Conservation (phyloP, 1,140 invertebrate genomes). For the Gryllus bimaculatus region DNA sequence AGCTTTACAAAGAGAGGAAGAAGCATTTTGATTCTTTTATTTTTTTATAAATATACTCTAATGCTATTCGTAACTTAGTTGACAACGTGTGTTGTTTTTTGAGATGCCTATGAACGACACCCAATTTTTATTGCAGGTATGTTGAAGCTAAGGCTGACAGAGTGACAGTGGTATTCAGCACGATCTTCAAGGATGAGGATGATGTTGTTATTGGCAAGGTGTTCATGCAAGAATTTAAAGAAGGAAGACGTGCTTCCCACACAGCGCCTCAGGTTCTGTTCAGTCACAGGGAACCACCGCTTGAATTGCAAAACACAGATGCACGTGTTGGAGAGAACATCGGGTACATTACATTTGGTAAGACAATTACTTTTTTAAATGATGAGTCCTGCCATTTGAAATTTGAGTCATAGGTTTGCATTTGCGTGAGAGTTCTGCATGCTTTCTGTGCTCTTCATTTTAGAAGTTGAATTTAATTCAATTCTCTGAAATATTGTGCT, state of each 20-base stretch:
- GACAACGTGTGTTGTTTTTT: not conserved
- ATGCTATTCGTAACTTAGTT: too few relatives aligned
- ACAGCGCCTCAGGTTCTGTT: conserved; percentile 88
- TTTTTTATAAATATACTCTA: too few relatives aligned
- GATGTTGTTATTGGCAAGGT: conserved; percentile 98
- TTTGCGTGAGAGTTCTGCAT: too few relatives aligned
- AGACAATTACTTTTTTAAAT: conserved; percentile 27
- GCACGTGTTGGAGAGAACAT: conserved; percentile 94
- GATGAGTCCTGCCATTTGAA: too few relatives aligned
- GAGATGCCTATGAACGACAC: not conserved
- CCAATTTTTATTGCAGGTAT: conserved; percentile 55
- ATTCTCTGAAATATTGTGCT: too few relatives aligned
- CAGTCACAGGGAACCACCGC: conserved; percentile 89
- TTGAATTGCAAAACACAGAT: conserved; percentile 88
- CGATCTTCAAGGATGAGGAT: conserved; percentile 96
- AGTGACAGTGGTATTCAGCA: conserved; percentile 98
- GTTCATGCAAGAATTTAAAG: conserved; percentile 98
- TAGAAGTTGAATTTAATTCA: not conserved
- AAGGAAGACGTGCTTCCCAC: conserved; percentile 92
- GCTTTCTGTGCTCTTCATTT: not conserved
- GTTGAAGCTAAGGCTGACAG: conserved; percentile 96
- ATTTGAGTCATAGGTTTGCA: too few relatives aligned
- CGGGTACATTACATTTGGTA: conserved; percentile 98
- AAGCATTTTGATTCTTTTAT: too few relatives aligned
- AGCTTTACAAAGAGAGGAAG: too few relatives aligned